Percentiles rank a stretch among this genome's conserved stretches.
These are phyloP conservation scores for Callipepla californica DNA, from an alignment of 2,113 vertebrate genomes.

Conservation along the genomic window DNA sequence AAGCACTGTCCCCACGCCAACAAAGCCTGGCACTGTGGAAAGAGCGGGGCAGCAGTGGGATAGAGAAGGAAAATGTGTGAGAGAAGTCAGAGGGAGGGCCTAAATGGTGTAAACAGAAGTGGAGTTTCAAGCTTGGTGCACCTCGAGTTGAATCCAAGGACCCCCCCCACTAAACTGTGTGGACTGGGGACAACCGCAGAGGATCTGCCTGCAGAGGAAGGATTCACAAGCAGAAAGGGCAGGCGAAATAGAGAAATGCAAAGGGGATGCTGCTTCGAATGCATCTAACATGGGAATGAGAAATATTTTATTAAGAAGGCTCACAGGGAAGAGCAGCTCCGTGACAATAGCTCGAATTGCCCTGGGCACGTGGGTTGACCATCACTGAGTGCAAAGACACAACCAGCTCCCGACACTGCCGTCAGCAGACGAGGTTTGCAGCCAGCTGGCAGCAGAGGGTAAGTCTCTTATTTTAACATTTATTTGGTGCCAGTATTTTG, in stretches of 20 bases:
- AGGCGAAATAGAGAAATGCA: background rate
- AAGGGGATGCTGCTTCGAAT: background rate
- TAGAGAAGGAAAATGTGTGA: background rate
- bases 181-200: background rate
- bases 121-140: background rate
- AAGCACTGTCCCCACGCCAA: background rate
- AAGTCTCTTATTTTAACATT: constrained; percentile 3
- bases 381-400: background rate
- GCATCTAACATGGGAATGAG: background rate
- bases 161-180: background rate
- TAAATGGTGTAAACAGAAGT: background rate
- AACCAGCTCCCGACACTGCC: background rate
- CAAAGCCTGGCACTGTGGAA: background rate
- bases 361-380: background rate
- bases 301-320: background rate
- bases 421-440: background rate
- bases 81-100: background rate
- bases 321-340: background rate
- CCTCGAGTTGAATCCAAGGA: background rate
- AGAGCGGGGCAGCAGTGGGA: background rate
- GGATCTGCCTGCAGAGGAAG: background rate
- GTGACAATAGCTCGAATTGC: background rate
- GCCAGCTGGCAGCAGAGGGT: constrained; percentile 46
- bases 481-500: background rate
- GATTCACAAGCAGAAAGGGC: background rate